Evolutionary conservation across 35 echinoderm and acorn worm species (phyloP), one percentile per base, ranked within the genome.

Genomic region (Strongylocentrotus purpuratus): DNA sequence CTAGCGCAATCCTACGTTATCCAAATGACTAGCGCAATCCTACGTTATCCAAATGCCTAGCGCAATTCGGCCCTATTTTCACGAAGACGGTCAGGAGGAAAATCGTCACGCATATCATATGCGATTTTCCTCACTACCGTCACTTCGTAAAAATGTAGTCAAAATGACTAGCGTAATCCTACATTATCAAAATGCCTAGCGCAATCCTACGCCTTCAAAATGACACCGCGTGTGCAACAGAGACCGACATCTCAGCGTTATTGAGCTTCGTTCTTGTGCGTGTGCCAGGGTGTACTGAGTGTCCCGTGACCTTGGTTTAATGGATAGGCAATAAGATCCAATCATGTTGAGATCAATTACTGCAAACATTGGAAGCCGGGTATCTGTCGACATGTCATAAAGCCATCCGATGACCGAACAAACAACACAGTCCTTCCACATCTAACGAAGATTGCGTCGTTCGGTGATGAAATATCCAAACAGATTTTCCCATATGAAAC

Each of bases 291-390:
- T 78, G 8, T 78, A 78, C 22, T 5, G 65, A 78, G 65, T n/a
- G 65, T 78, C 65, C 65, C 20, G 20, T 18, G 18, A 78, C 65
- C 65, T 78, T 78, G 22, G 65, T 78, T 71, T 78, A 78, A 78
- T 78, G 65, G 65, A 78, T 28, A n/a, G 65, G 22, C 65, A 31
- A 78, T 78, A 78, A 28, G 65, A 78, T 78, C 65, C 65, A 78
- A 78, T 78, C 65, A 78, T 78, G 65, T 78, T 28, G 65, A 78
- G 65, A 78, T 78, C 65, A 78, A n/a, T 78, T 78, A 78, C 65
- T 28, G 65, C 65, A 78, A 78, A 78, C 20, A 78, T 78, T 22
- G 65, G 25, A 78, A 78, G 65, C 22, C 65, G 20, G 65, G 65
- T 70, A 70, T 70, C 61, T 70, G 61, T 78, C 65, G 65, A 78